Conservation (phyloP, 35 echinoderm and acorn worm genomes). For the Strongylocentrotus purpuratus region DNA sequence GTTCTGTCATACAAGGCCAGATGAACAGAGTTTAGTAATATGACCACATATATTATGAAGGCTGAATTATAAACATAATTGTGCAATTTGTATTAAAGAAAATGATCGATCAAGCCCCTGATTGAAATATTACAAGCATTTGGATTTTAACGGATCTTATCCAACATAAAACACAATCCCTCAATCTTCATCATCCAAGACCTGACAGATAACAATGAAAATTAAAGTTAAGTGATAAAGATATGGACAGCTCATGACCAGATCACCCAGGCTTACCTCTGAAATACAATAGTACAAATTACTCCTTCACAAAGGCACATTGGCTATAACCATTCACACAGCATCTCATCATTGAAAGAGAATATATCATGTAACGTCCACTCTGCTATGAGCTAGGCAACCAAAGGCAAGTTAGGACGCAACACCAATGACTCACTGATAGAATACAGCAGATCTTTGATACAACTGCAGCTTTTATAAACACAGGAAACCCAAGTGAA, state of each 20-base stretch:
- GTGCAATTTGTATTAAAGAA: too few species aligned
- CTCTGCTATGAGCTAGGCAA: neutral
- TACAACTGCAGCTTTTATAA: neutral
- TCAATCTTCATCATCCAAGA: too few species aligned
- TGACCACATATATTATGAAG: too few species aligned
- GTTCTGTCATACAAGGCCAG: constrained; percentile 1
- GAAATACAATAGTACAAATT: neutral
- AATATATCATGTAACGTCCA: neutral
- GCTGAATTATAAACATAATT: too few species aligned
- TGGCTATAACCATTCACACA: neutral
- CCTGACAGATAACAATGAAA: too few species aligned
- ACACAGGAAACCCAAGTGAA: neutral
- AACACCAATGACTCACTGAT: neutral
- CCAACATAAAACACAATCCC: too few species aligned
- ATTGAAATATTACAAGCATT: too few species aligned
- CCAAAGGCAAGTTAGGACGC: neutral
- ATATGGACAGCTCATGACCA: too few species aligned
- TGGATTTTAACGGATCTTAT: too few species aligned
- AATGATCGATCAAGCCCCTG: too few species aligned
- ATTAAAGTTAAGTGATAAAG: too few species aligned
- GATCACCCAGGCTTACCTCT: neutral
- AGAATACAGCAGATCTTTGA: neutral
- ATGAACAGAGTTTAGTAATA: too few species aligned
- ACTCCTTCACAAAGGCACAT: neutral
- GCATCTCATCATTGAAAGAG: neutral